Evolutionary conservation across 2,113 vertebrate genomes (phyloP).

Genomic region (Sinocyclocheilus anshuiensis): DNA sequence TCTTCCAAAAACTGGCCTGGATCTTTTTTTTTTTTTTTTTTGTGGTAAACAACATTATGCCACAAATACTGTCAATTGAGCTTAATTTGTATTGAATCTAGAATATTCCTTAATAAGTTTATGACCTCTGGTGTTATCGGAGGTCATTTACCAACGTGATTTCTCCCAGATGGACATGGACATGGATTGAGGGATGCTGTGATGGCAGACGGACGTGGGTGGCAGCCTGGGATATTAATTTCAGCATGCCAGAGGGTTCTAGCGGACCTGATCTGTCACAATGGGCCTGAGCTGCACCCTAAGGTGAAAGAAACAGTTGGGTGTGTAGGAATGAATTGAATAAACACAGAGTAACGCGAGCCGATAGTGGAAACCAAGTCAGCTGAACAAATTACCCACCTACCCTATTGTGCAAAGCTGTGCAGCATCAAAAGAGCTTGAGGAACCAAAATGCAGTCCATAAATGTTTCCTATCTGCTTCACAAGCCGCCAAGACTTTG

Average conservation of each 20-base stretch:
- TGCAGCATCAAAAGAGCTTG: constrained; percentile 35
- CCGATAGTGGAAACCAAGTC: constrained; percentile 46
- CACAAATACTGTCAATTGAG: background rate
- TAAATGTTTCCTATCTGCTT: constrained; percentile 32
- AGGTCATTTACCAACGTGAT: background rate
- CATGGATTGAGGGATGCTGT: constrained; percentile 19
- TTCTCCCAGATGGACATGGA: background rate
- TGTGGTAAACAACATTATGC: background rate
- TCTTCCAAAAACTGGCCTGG: background rate
- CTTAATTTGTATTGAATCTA: background rate
- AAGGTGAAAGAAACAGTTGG: constrained; percentile 51
- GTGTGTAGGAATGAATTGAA: constrained; percentile 47
- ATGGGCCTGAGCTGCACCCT: constrained; percentile 38
- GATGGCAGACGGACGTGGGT: constrained; percentile 44
- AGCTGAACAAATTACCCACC: constrained; percentile 42
- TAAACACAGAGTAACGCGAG: constrained; percentile 43
- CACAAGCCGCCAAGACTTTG: background rate
- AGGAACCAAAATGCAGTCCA: constrained; percentile 32
- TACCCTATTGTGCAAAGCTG: constrained; percentile 42
- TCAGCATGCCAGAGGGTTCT: constrained; percentile 42
- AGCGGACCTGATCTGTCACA: constrained; percentile 48
- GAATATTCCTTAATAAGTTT: background rate
- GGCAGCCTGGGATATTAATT: constrained; percentile 48
- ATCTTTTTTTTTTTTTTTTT: background rate
- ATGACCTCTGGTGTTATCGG: background rate